Conservation (phyloP, 2,113 vertebrate genomes). For the Scophthalmus maximus region DNA sequence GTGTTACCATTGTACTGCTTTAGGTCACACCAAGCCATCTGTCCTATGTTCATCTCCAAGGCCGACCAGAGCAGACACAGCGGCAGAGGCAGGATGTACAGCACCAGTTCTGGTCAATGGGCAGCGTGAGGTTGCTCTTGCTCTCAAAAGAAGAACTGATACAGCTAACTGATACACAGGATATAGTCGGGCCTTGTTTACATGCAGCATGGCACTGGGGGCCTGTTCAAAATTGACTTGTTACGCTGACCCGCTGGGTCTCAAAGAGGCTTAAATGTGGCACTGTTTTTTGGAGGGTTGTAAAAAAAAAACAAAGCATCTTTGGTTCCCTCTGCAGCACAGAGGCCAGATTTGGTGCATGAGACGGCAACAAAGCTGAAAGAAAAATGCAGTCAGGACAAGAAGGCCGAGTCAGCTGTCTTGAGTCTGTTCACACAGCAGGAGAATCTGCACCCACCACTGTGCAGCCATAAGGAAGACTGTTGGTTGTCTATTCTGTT, state of each 20-base stretch:
- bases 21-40: too few relatives aligned
- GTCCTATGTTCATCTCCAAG: too few relatives aligned
- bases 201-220: not conserved
- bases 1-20: too few relatives aligned
- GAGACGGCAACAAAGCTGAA: not conserved
- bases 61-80: too few relatives aligned
- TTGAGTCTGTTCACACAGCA: constrained; percentile 16
- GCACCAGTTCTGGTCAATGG: too few relatives aligned
- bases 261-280: too few relatives aligned
- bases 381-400: not conserved
- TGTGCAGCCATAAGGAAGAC: constrained; percentile 8
- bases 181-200: not conserved
- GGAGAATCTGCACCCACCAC: constrained; percentile 22
- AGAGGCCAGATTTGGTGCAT: not conserved
- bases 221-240: not conserved
- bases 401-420: constrained; percentile 11
- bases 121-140: too few relatives aligned
- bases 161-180: not conserved
- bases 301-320: not conserved
- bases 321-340: not conserved
- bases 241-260: not conserved
- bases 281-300: too few relatives aligned
- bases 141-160: not conserved
- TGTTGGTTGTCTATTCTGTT: not conserved
- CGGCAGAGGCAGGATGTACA: too few relatives aligned